These are phyloP conservation scores for Drosophila sturtevanti DNA, from an alignment of 1,140 invertebrate genomes.

Conservation along the genomic window DNA sequence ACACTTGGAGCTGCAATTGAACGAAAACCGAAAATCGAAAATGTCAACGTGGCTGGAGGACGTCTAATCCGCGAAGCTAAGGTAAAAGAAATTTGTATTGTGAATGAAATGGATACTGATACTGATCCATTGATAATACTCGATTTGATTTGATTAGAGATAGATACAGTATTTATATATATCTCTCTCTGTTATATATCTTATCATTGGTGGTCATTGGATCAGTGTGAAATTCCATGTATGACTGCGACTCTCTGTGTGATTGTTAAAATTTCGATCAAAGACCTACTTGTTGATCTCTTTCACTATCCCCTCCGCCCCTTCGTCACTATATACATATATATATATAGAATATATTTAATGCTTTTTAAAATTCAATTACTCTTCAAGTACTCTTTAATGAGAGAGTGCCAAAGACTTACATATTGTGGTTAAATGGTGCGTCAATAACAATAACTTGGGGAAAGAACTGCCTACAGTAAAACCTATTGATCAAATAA, in stretches of 20 bases:
- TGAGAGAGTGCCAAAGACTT: slow-evolving; percentile 6
- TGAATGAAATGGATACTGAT: slow-evolving; percentile 12
- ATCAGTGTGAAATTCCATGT: background rate
- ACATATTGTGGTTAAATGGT: slow-evolving; percentile 61
- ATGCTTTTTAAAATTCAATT: slow-evolving; percentile 71
- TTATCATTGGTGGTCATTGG: background rate
- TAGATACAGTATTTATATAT: too few species aligned
- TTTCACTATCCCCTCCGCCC: slow-evolving; percentile 19
- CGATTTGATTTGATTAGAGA: too few species aligned
- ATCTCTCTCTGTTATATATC: too few species aligned
- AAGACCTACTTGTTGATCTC: slow-evolving; percentile 46
- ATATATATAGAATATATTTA: slow-evolving; percentile 62
- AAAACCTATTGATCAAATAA: slow-evolving; percentile 48
- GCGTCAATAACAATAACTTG: slow-evolving; percentile 72
- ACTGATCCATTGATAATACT: slow-evolving; percentile 1
- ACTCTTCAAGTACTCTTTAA: slow-evolving; percentile 1
- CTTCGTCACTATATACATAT: background rate
- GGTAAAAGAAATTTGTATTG: slow-evolving; percentile 86
- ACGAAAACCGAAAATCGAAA: slow-evolving; percentile 95
- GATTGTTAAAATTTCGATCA: slow-evolving; percentile 34
- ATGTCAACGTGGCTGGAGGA: slow-evolving; percentile 96
- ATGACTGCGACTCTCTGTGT: background rate
- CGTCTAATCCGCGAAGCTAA: slow-evolving; percentile 98
- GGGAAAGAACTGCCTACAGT: slow-evolving; percentile 31
- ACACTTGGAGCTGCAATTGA: slow-evolving; percentile 95